phyloP scores from a whole-genome alignment of 2,888 invertebrate genomes.

The Amblyteles armatorius region DNA sequence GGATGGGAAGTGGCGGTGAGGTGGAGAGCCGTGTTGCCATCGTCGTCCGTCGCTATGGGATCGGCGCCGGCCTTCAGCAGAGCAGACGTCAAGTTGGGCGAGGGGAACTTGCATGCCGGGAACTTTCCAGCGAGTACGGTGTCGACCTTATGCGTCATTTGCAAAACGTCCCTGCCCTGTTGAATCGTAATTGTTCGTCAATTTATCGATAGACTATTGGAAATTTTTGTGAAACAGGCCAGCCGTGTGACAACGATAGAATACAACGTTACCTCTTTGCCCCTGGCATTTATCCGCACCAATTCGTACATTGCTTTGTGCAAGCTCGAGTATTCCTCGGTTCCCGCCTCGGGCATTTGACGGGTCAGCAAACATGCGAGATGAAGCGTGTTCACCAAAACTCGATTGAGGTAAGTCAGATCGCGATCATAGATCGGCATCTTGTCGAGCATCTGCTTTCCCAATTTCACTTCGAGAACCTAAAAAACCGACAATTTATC shows the following conservation, averaged over 20 bases:
- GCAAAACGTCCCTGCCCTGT: slow-evolving; percentile 90
- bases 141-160: slow-evolving; percentile 94
- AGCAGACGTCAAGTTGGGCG: slow-evolving; percentile 89
- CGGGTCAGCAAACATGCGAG: slow-evolving; percentile 92
- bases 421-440: slow-evolving; percentile 90
- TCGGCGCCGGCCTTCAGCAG: slow-evolving; percentile 93
- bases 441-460: slow-evolving; percentile 87
- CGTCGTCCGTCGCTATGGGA: slow-evolving; percentile 92
- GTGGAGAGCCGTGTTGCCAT: slow-evolving; percentile 95
- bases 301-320: slow-evolving; percentile 91
- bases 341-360: slow-evolving; percentile 85
- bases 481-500: slow-evolving; percentile 53
- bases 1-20: slow-evolving; percentile 91
- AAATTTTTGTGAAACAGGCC: neutral
- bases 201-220: neutral
- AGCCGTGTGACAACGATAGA: neutral
- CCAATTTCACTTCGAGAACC: slow-evolving; percentile 90
- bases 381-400: slow-evolving; percentile 94
- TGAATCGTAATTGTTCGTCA: slow-evolving; percentile 7
- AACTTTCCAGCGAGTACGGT: slow-evolving; percentile 89
- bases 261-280: slow-evolving; percentile 75
- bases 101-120: slow-evolving; percentile 90
- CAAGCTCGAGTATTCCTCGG: slow-evolving; percentile 86
- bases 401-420: slow-evolving; percentile 92
- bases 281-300: slow-evolving; percentile 90